Evolutionary conservation across 2,888 invertebrate species (phyloP), one percentile per base, ranked within the genome.

Genomic region (Sisyra terminalis): DNA sequence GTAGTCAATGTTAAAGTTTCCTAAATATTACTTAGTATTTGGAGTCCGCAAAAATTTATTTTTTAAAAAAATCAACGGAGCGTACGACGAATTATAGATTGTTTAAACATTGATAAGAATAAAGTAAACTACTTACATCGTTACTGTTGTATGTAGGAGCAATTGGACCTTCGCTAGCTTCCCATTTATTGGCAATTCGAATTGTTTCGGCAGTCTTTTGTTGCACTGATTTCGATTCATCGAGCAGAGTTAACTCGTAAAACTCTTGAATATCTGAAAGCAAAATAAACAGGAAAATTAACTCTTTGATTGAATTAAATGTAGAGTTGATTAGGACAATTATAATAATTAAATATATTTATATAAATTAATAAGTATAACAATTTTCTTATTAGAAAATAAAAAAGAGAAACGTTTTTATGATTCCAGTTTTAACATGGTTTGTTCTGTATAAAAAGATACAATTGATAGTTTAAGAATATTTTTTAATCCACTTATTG

Each of bases 181-280:
- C 89, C 90, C 90, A 93, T 70, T 89, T 89, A 58, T 85, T 87
- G 46, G 92, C 92, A 58, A 96, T 90, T 58, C 90, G 83, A 59
- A 93, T 78, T 43, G 94, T 92, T 68, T 93, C 93, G 45, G 81
- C 83, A 50, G 93, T 93, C 69, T 96, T 96, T 69, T 94, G 90
- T 65, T 92, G 89, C 52, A 88, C 78, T 46, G 89, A 84, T 67
- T 94, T 94, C 47, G 81, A 86, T 61, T 94, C 93, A 69, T 96
- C 94, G 57, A 96, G 74, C 51, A 97, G 73, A 44, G 96, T 96
- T 57, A 90, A 73, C 69, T 97, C 96, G 69, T 97, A 97, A 68
- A 96, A 96, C 66, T 97, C 96, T 74, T 97, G 96, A 58, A 97
- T 94, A 73, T 97, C 96, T 89, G 75, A 17, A 74, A 72, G 47